These are phyloP conservation scores for Micromys minutus DNA, from an alignment of 2,113 vertebrate genomes.

Conservation along the genomic window DNA sequence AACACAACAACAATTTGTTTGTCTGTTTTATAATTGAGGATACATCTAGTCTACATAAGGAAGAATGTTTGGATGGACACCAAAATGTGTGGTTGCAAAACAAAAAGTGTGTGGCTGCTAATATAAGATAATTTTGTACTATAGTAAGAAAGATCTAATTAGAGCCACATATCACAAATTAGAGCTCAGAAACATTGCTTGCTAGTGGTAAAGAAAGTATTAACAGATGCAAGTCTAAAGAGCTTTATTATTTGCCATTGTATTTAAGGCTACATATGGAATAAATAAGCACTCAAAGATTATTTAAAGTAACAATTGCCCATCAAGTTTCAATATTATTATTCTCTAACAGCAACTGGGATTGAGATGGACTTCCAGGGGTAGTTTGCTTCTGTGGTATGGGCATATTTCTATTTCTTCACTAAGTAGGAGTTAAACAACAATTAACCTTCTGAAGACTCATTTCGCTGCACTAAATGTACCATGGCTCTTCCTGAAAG, in stretches of 20 bases:
- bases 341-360: background rate
- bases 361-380: background rate
- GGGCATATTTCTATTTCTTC: background rate
- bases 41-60: background rate
- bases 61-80: background rate
- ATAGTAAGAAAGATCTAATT: background rate
- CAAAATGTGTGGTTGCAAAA: background rate
- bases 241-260: background rate
- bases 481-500: background rate
- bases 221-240: slow-evolving; percentile 21
- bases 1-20: too few relatives aligned
- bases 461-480: background rate
- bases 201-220: background rate
- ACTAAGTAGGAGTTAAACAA: background rate
- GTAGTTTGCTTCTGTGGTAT: background rate
- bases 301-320: background rate
- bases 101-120: background rate
- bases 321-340: background rate
- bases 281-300: background rate
- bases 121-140: background rate
- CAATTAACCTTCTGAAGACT: background rate
- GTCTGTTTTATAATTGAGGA: too few relatives aligned
- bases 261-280: background rate
- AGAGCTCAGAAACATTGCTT: background rate
- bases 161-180: background rate